phyloP scores from a whole-genome alignment of 2,797 vertebrate species.

The Amblyraja radiata region DNA sequence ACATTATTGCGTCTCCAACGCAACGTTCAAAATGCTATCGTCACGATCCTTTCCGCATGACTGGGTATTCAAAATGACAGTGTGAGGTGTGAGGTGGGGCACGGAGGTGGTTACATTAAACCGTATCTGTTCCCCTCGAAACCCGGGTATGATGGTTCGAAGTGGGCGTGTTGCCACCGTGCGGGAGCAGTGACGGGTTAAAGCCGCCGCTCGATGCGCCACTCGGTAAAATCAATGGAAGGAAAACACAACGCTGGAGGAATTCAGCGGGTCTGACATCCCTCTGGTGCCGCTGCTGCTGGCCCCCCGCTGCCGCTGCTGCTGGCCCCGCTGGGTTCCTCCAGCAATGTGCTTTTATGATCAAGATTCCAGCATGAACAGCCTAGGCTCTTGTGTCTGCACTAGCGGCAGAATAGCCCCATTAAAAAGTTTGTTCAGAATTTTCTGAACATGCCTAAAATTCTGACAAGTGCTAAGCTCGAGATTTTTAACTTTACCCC shows the following conservation, averaged over 20 bases:
- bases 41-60: neutral
- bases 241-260: too few species aligned
- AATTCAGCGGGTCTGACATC: too few species aligned
- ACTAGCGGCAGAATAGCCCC: neutral
- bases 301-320: too few species aligned
- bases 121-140: neutral
- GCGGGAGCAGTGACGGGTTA: neutral
- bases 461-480: neutral
- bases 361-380: too few species aligned
- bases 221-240: neutral
- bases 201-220: neutral
- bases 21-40: neutral
- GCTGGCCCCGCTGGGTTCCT: too few species aligned
- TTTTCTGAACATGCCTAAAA: neutral
- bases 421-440: neutral
- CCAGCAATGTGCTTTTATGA: too few species aligned
- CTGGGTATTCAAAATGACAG: neutral
- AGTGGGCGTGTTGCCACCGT: neutral
- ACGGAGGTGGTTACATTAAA: neutral
- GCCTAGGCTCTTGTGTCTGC: too few species aligned
- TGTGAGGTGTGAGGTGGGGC: neutral
- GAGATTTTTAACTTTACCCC: neutral
- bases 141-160: neutral
- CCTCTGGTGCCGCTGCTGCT: too few species aligned
- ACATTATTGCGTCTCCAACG: slow-evolving; percentile 16